phyloP scores from a whole-genome alignment of 2,113 vertebrate species.

The Peucedramus taeniatus region DNA sequence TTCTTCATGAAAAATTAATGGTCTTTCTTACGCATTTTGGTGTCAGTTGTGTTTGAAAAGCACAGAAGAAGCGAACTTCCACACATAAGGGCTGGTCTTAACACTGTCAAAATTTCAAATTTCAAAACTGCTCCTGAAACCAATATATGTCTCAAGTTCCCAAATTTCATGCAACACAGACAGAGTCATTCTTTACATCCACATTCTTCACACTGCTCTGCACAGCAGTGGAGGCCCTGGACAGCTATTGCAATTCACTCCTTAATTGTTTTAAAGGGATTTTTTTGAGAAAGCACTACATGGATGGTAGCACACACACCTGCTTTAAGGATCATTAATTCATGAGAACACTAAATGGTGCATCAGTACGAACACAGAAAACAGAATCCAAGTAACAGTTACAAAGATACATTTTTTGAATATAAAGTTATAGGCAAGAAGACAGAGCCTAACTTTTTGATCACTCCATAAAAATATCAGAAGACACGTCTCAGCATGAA shows the following conservation, averaged over 20 bases:
- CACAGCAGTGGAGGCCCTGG: rapidly evolving
- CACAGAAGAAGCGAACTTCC: not conserved
- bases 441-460: not conserved
- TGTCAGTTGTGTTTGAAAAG: not conserved
- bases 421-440: not conserved
- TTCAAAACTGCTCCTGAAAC: not conserved
- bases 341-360: not conserved
- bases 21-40: not conserved
- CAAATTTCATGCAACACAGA: not conserved
- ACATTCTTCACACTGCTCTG: not conserved
- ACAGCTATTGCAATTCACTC: not conserved
- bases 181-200: not conserved
- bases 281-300: not conserved
- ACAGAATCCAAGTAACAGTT: not conserved
- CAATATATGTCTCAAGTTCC: not conserved
- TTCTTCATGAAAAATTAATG: not conserved
- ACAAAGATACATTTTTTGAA: not conserved
- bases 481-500: not conserved
- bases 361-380: not conserved
- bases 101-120: not conserved
- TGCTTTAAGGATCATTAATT: not conserved
- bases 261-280: not conserved
- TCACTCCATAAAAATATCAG: not conserved
- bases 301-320: not conserved
- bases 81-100: not conserved